Evolutionary conservation across 2,113 vertebrate genomes (phyloP).

Genomic region (Platanista minor): DNA sequence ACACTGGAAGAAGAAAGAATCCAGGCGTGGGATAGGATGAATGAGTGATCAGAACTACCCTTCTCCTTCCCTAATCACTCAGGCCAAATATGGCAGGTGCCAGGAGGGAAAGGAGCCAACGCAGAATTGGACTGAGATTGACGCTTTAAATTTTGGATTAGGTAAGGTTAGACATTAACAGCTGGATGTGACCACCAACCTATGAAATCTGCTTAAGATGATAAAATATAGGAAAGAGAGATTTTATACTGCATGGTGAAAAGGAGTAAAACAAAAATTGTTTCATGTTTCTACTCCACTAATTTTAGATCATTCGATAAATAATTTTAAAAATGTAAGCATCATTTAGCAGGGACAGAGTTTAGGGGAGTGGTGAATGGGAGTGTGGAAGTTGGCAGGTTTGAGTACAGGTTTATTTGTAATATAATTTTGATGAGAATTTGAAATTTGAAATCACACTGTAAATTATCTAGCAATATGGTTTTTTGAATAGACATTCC

Average conservation of each 20-base stretch:
- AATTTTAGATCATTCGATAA: not conserved
- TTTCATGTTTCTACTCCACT: not conserved
- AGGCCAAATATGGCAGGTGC: not conserved
- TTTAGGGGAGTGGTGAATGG: not conserved
- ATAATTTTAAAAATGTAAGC: not conserved
- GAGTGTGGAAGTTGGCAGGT: not conserved
- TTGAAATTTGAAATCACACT: conserved; percentile 4
- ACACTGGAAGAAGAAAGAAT: not conserved
- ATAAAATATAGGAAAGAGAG: not conserved
- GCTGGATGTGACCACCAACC: not conserved
- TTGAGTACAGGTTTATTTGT: not conserved
- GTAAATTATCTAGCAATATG: not conserved
- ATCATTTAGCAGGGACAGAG: not conserved
- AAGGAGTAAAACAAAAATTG: not conserved
- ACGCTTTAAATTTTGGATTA: not conserved
- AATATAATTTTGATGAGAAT: not conserved
- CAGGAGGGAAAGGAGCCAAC: not conserved
- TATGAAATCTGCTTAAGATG: not conserved
- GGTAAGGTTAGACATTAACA: not conserved
- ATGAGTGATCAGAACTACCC: not conserved
- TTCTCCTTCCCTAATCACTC: not conserved
- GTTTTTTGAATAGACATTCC: not conserved
- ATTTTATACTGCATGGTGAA: not conserved
- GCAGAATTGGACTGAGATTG: not conserved
- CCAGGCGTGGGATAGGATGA: not conserved